These are phyloP conservation scores for Trichonephila inaurata DNA, from an alignment of 1,140 invertebrate species.

Conservation along the genomic window DNA sequence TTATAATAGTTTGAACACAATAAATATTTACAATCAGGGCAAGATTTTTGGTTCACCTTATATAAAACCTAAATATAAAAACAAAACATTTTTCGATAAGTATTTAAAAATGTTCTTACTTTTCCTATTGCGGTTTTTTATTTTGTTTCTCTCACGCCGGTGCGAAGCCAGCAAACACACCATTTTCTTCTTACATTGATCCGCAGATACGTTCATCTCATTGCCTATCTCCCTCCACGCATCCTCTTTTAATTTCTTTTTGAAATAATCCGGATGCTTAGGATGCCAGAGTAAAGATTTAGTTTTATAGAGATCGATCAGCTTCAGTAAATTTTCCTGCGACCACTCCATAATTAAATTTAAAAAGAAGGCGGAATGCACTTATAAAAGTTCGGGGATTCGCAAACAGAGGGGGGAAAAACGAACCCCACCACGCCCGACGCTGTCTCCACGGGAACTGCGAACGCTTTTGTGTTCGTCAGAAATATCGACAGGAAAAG, in stretches of 20 bases:
- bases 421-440: too few relatives aligned
- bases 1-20: too few relatives aligned
- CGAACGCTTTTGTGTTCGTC: neutral
- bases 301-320: neutral
- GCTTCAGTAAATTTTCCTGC: neutral
- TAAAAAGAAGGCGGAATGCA: neutral
- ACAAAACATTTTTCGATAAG: too few relatives aligned
- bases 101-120: neutral
- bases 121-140: neutral
- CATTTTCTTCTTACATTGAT: neutral
- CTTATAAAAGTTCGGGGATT: neutral
- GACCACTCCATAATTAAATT: neutral
- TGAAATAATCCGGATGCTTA: neutral
- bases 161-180: neutral
- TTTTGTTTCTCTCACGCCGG: neutral
- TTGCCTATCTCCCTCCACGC: neutral
- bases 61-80: too few relatives aligned
- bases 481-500: neutral
- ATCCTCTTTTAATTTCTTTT: neutral
- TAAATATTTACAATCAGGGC: too few relatives aligned
- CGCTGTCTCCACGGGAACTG: too few relatives aligned
- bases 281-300: conserved; percentile 1
- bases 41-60: too few relatives aligned
- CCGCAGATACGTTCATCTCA: neutral
- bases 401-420: neutral